Evolutionary conservation across 2,797 vertebrate species (phyloP).

Genomic region (Uromys caudimaculatus): DNA sequence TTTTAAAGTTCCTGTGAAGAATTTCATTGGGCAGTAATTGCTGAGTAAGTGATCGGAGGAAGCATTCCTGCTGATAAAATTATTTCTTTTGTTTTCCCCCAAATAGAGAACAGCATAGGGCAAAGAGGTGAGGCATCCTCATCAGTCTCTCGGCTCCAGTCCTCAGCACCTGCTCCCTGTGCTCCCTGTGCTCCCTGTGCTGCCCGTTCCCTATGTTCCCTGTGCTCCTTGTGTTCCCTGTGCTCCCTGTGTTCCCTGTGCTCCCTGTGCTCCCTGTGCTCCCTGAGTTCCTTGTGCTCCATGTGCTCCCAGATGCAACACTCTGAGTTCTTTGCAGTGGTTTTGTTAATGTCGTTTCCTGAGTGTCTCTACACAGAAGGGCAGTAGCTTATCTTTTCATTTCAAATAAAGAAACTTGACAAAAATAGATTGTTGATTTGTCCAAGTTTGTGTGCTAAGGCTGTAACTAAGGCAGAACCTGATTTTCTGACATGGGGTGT

Average conservation of each 20-base stretch:
- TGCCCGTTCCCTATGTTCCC: too few relatives aligned
- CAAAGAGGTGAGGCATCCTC: not conserved
- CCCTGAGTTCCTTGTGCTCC: too few relatives aligned
- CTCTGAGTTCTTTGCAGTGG: not conserved
- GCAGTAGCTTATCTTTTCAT: not conserved
- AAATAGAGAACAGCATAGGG: not conserved
- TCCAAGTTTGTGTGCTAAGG: not conserved
- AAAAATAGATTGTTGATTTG: conserved; percentile 11
- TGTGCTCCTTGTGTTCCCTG: too few relatives aligned
- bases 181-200: too few relatives aligned
- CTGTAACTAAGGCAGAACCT: not conserved
- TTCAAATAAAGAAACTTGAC: not conserved
- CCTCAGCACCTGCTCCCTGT: not conserved
- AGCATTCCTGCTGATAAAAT: not conserved
- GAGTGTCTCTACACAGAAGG: not conserved
- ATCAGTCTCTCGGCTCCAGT: not conserved
- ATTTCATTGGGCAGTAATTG: conserved; percentile 22
- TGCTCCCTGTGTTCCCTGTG: too few relatives aligned
- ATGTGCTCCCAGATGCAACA: not conserved
- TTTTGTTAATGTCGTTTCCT: not conserved
- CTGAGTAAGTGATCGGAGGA: conserved; percentile 34
- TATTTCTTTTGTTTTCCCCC: not conserved
- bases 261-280: too few relatives aligned
- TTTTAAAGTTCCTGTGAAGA: conserved; percentile 39
- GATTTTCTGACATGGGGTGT: not conserved